phyloP scores from a whole-genome alignment of 2,888 invertebrate genomes.

The Catotricha subobsoleta region DNA sequence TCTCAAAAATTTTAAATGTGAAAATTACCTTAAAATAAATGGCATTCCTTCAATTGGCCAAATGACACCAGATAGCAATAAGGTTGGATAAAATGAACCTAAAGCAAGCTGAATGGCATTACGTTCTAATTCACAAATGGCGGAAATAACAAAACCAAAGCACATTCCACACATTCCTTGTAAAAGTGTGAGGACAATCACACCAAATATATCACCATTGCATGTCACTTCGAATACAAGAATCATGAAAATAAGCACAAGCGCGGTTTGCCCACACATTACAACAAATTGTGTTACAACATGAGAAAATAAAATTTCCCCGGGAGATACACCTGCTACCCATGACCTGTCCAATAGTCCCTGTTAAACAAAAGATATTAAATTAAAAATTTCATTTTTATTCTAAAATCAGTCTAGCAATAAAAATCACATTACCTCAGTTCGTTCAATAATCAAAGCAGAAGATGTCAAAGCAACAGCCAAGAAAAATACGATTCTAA shows the following conservation, averaged over 20 bases:
- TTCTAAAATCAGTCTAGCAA: neutral
- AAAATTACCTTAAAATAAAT: slow-evolving; percentile 40
- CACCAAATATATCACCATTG: slow-evolving; percentile 70
- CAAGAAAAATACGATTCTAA: slow-evolving; percentile 87
- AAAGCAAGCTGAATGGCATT: slow-evolving; percentile 86
- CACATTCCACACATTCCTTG: slow-evolving; percentile 94
- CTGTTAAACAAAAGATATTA: slow-evolving; percentile 12
- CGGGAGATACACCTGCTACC: slow-evolving; percentile 83
- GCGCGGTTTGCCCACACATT: slow-evolving; percentile 82
- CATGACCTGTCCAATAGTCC: slow-evolving; percentile 82
- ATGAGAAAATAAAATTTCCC: slow-evolving; percentile 84
- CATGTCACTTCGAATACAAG: slow-evolving; percentile 78
- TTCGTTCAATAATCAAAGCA: slow-evolving; percentile 75
- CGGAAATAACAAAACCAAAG: slow-evolving; percentile 87
- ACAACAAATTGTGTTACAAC: slow-evolving; percentile 88
- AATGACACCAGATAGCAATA: slow-evolving; percentile 81
- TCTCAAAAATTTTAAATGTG: neutral
- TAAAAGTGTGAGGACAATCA: slow-evolving; percentile 66
- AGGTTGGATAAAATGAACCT: slow-evolving; percentile 87
- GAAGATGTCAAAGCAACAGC: slow-evolving; percentile 88
- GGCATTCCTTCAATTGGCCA: slow-evolving; percentile 98
- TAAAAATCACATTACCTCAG: slow-evolving; percentile 36
- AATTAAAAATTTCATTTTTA: neutral
- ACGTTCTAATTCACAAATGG: slow-evolving; percentile 76
- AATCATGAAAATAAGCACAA: slow-evolving; percentile 83